Base-by-base conservation (phyloP, 2,888 invertebrate species). In the Trypoxylon attenuatum region DNA sequence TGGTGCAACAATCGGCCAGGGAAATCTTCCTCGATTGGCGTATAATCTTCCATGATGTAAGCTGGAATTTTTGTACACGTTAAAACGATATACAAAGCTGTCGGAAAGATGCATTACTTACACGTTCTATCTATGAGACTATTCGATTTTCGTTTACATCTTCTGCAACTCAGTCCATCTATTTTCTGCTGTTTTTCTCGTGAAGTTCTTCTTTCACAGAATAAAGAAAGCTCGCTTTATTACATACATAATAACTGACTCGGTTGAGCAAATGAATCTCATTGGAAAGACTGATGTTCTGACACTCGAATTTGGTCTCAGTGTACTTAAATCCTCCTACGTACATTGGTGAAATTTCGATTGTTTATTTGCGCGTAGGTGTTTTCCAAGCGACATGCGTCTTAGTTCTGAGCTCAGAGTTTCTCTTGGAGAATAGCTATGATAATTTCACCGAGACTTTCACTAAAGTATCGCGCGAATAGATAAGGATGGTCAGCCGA, bases 11-110 rank as follows among this genome's bases (percentile, higher is more conserved):
- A 87, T 50, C 94, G 91, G 3, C 94, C 94, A 67, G 92, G 93
- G 84, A 94, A 94, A 84, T 94, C 91, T 81, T 94, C 94, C 78
- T 94, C 94, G 78, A 93, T 93, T n/a, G 93, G 92, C n/a, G 92
- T 92, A 57, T 92, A 90, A 87, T 92, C 92, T 88, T 93, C 88
- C 89, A 89, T 89, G 13, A 8, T 50, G 42, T n/a, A 8, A 33
- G 19, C 74, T 76, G 18, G 2, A 49, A 76, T 53, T 49, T 5
- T n/a, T 42, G 8, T 27, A 10, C 25, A 16, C 15, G 23, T 16
- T 18, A 13, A 25, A 10, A 5, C 13, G 3, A 5, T 21, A 10
- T 15, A 25, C 5, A 5, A 18, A 21, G n/a, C n/a, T 46, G 13
- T 41, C 29, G 22, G 22, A 27, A 22, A 10, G 1, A 46, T 29